A percentile compares a stretch with the other conserved stretches of the same genome.
Conservation (phyloP, 2,888 invertebrate species). For the Elgonia sp. region DNA sequence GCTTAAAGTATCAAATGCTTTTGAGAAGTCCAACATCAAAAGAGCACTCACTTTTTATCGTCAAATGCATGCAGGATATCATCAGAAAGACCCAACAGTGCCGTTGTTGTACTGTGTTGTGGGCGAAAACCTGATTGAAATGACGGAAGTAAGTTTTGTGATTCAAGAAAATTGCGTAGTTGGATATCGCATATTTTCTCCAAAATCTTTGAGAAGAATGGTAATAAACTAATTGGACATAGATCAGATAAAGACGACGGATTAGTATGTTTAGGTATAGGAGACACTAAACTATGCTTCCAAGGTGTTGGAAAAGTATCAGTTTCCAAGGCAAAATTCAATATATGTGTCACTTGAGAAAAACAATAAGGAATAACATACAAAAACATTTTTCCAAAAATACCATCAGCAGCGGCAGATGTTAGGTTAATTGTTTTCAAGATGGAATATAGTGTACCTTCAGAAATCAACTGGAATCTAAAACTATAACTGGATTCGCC, state of each 20-base stretch:
- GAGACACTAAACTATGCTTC: slow-evolving; percentile 15
- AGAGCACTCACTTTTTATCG: background rate
- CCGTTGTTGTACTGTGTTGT: slow-evolving; percentile 14
- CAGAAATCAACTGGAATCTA: background rate
- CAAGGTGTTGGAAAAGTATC: background rate
- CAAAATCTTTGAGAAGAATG: too few species aligned
- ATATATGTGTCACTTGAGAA: background rate
- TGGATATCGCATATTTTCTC: slow-evolving; percentile 9
- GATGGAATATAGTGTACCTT: background rate
- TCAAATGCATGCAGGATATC: background rate
- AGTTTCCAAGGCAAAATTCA: background rate
- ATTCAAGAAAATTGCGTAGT: background rate
- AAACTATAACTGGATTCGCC: background rate
- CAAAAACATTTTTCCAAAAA: slow-evolving; percentile 21
- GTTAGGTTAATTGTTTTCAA: slow-evolving; percentile 7
- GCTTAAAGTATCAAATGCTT: too few species aligned
- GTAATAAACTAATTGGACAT: too few species aligned
- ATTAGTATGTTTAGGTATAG: slow-evolving; percentile 1
- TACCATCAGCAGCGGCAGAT: slow-evolving; percentile 14
- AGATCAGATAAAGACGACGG: background rate
- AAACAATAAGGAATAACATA: slow-evolving; percentile 14
- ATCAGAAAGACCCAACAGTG: background rate
- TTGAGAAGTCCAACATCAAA: too few species aligned
- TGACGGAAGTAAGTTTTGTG: background rate
- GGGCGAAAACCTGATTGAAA: too few species aligned